phyloP scores from a whole-genome alignment of 2,888 invertebrate species.

The Lissonota sp. region DNA sequence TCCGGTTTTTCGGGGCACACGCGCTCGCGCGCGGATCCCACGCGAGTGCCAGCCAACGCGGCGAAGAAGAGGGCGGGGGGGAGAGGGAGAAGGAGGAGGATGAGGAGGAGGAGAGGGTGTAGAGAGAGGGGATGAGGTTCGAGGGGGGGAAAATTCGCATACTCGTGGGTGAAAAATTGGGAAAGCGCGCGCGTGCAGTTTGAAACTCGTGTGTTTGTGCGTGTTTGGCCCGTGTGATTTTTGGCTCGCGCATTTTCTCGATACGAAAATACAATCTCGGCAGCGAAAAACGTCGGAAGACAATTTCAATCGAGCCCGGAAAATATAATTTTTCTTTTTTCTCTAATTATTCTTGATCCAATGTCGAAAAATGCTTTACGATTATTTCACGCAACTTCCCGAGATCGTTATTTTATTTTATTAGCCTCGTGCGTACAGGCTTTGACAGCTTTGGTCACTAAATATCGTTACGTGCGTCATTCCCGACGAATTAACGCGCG shows the following conservation, averaged over 20 bases:
- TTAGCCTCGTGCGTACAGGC: no score
- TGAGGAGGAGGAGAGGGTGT: neutral
- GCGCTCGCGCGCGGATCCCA: slow-evolving; percentile 51
- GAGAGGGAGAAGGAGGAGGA: neutral
- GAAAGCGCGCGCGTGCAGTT: slow-evolving; percentile 47
- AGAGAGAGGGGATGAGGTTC: neutral
- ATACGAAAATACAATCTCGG: neutral
- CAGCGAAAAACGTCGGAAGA: slow-evolving; percentile 26
- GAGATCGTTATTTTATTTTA: no score
- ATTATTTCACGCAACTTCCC: neutral
- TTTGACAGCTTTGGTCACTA: no score
- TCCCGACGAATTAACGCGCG: slow-evolving; percentile 3
- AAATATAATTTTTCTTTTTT: neutral
- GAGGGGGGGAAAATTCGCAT: slow-evolving; percentile 28
- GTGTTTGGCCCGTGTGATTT: slow-evolving; percentile 47
- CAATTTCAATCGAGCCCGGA: neutral
- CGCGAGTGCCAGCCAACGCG: slow-evolving; percentile 55
- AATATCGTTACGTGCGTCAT: neutral
- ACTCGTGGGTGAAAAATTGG: slow-evolving; percentile 53
- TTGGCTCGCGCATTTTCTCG: slow-evolving; percentile 51
- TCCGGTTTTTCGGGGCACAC: slow-evolving; percentile 49
- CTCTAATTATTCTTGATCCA: neutral
- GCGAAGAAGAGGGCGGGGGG: slow-evolving; percentile 4
- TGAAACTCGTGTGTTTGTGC: neutral
- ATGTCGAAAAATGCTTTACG: neutral